phyloP scores from a whole-genome alignment of 1,140 invertebrate species.

The Acromyrmex echinatior region DNA sequence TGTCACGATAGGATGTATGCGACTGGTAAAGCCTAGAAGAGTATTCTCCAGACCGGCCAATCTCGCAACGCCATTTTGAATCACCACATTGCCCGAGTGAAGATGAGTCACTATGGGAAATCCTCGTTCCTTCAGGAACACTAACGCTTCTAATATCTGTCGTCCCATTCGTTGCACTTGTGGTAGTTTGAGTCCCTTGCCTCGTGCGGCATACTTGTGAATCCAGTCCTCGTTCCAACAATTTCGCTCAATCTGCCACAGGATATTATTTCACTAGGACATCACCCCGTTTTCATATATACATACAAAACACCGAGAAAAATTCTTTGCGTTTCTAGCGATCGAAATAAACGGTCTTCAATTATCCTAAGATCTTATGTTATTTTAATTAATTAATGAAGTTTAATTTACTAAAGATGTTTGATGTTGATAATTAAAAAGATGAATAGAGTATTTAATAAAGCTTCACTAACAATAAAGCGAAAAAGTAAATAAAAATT shows the following conservation, averaged over 20 bases:
- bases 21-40: conserved; percentile 92
- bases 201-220: conserved; percentile 90
- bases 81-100: conserved; percentile 96
- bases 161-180: conserved; percentile 95
- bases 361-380: neutral
- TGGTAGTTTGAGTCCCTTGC: conserved; percentile 90
- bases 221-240: conserved; percentile 91
- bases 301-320: neutral
- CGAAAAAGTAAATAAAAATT: neutral
- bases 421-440: neutral
- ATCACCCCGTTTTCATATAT: neutral
- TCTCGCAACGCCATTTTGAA: conserved; percentile 95
- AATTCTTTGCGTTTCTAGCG: neutral
- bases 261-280: neutral
- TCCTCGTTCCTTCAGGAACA: conserved; percentile 95
- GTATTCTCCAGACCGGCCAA: conserved; percentile 95
- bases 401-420: neutral
- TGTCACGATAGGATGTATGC: conserved; percentile 88
- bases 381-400: neutral
- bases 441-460: neutral
- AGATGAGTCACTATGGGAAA: conserved; percentile 95
- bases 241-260: conserved; percentile 84
- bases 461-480: neutral
- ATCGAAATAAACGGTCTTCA: neutral
- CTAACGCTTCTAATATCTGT: conserved; percentile 95